Conservation (phyloP, 2,797 vertebrate genomes). For the Ciconia nigra region DNA sequence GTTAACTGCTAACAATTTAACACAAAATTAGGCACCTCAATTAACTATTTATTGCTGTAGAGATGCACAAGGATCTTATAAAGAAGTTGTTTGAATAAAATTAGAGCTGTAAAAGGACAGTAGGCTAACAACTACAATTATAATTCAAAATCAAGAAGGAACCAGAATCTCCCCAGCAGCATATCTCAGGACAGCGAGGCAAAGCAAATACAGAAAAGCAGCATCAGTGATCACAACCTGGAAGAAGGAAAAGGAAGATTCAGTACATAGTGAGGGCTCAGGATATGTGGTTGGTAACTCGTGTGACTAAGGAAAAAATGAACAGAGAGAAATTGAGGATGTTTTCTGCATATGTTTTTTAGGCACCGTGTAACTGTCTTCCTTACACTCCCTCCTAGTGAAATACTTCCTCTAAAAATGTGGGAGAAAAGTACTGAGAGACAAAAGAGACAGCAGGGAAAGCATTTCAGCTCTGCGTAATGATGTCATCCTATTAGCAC, state of each 20-base stretch:
- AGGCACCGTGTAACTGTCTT: neutral
- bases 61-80: neutral
- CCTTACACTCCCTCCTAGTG: neutral
- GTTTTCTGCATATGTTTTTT: neutral
- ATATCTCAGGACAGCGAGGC: neutral
- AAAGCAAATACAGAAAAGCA: neutral
- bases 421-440: constrained; percentile 13
- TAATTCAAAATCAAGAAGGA: neutral
- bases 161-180: neutral
- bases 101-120: neutral
- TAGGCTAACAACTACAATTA: neutral
- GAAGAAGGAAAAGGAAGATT: neutral
- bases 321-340: neutral
- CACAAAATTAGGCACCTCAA: neutral
- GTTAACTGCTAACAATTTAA: neutral
- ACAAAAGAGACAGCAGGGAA: constrained; percentile 18
- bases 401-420: constrained; percentile 14
- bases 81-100: neutral
- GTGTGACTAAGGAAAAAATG: neutral
- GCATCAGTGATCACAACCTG: neutral
- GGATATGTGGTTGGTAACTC: neutral
- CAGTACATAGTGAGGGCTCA: neutral
- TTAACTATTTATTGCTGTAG: neutral
- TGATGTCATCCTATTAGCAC: constrained; percentile 48
- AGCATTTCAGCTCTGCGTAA: neutral